Conservation (phyloP, 2,888 invertebrate genomes). For the Aromia moschata region DNA sequence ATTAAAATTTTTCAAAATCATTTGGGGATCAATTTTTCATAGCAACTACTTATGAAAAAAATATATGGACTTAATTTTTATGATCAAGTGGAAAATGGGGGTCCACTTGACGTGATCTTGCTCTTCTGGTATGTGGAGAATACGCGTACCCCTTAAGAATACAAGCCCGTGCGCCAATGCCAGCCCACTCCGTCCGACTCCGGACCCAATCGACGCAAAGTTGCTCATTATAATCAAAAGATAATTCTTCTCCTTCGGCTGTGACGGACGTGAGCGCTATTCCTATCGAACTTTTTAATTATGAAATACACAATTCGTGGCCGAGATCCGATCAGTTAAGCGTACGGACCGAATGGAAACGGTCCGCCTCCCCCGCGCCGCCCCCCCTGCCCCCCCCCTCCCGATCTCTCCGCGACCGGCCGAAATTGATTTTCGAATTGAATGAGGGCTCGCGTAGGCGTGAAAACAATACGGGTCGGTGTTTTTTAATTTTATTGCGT, state of each 20-base stretch:
- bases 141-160: too few relatives aligned
- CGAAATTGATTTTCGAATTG: slow-evolving; percentile 27
- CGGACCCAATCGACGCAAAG: slow-evolving; percentile 28
- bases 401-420: too few relatives aligned
- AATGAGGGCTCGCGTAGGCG: slow-evolving; percentile 14
- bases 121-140: too few relatives aligned
- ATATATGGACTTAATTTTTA: too few relatives aligned
- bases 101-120: too few relatives aligned
- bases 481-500: slow-evolving; percentile 15
- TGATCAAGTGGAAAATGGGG: too few relatives aligned
- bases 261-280: slow-evolving; percentile 22
- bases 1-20: too few relatives aligned
- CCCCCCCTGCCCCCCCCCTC: too few relatives aligned
- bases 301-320: slow-evolving; percentile 29
- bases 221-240: slow-evolving; percentile 43
- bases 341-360: slow-evolving; percentile 5
- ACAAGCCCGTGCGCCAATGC: too few relatives aligned
- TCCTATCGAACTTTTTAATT: slow-evolving; percentile 30
- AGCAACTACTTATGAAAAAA: too few relatives aligned
- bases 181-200: background rate
- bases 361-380: too few relatives aligned
- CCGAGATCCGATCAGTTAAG: slow-evolving; percentile 28
- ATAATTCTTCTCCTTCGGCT: slow-evolving; percentile 33
- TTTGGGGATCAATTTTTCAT: too few relatives aligned
- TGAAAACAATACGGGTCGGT: slow-evolving; percentile 13